A percentile compares a stretch with the other conserved stretches of the same genome.
These are phyloP conservation scores for Paraescarpia echinospica DNA, from an alignment of 1,140 invertebrate genomes.

Conservation along the genomic window DNA sequence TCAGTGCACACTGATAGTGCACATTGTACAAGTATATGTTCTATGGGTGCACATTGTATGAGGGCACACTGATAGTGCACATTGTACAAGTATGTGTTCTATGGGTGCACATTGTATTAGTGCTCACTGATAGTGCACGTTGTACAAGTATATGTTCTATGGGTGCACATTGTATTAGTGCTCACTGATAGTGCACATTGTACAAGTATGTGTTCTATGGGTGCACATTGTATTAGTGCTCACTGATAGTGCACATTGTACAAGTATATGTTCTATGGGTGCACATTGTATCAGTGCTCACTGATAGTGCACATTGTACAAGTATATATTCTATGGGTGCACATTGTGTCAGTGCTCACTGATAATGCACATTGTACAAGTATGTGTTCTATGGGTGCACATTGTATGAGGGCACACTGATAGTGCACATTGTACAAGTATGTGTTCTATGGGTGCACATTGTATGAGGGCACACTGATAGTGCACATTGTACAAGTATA, in stretches of 20 bases:
- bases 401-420: not conserved
- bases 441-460: too few species aligned
- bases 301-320: not conserved
- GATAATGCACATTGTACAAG: not conserved
- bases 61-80: not conserved
- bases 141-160: not conserved
- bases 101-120: too few species aligned
- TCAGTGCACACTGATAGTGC: not conserved
- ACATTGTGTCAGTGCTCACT: not conserved
- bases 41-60: not conserved
- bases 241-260: not conserved
- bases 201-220: not conserved
- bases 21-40: too few species aligned
- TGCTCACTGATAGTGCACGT: not conserved
- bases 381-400: not conserved
- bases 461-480: not conserved
- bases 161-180: not conserved
- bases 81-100: not conserved
- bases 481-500: not conserved
- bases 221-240: not conserved
- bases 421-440: too few species aligned
- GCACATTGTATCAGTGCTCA: not conserved
- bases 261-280: not conserved
- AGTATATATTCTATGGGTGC: not conserved
- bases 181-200: not conserved